Evolutionary conservation across 2,888 invertebrate species (phyloP).

Genomic region (Rhyacophila evoluta): DNA sequence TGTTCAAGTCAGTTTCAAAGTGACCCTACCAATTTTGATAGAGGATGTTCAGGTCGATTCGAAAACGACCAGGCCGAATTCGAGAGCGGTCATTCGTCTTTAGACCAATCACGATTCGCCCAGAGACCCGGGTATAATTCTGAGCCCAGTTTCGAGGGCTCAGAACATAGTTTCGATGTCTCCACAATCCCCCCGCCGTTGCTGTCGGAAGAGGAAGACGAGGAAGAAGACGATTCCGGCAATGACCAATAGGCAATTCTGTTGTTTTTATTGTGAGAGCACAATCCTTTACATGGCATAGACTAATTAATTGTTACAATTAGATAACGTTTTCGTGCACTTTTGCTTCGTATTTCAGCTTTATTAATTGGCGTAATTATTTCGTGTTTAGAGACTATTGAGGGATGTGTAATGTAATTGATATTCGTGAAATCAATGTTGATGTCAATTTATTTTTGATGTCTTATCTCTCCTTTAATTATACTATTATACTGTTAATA

Average conservation of each 20-base stretch:
- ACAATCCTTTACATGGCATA: not conserved
- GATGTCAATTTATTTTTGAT: not conserved
- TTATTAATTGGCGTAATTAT: not conserved
- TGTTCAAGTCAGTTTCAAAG: constrained; percentile 36
- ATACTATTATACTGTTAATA: no score
- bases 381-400: not conserved
- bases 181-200: constrained; percentile 83
- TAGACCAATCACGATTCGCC: constrained; percentile 57
- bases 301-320: not conserved
- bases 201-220: constrained; percentile 80
- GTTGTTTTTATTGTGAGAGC: not conserved
- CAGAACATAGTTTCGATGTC: constrained; percentile 81
- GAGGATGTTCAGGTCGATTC: constrained; percentile 25
- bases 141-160: constrained; percentile 75
- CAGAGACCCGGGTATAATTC: constrained; percentile 58
- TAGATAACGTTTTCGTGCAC: not conserved
- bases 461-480: no score
- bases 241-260: constrained; percentile 40
- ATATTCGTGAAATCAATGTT: not conserved
- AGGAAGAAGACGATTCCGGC: constrained; percentile 57
- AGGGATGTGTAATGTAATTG: not conserved
- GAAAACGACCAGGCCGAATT: constrained; percentile 61
- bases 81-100: constrained; percentile 69
- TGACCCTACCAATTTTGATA: constrained; percentile 60
- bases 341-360: not conserved